Base-by-base conservation (phyloP, 2,888 invertebrate genomes). In the Lepetodrilus schrolli region DNA sequence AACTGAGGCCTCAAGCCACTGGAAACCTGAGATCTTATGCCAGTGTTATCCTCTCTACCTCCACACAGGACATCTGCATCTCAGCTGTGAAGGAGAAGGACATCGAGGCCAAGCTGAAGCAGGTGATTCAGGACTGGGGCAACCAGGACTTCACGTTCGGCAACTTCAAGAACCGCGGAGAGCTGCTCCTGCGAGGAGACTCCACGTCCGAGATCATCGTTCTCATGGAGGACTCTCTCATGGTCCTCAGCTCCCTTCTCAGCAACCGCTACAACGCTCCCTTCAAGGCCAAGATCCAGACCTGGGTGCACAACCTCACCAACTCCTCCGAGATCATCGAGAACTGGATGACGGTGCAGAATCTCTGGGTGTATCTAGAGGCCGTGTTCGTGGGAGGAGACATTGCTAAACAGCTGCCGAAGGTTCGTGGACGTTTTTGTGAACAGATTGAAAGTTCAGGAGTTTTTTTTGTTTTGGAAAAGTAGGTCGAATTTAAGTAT, bases 361-460 rank as follows among this genome's bases (percentile, higher is more conserved):
- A 98, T 89, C 95, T 98, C 94, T 98, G 98, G 98, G 97, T 98
- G 0, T 98, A 98, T 88, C 92, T 98, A 23, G 98, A 98, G 91
- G 98, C 98, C 0, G 98, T 98, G 0, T 98, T 98, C 90, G 98
- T 98, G 0, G 98, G 98, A 1, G 98, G 98, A 72, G 98, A 98
- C 88, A 98, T 98, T 83, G 98, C 98, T n/a, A 98, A 98, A 87
- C 98, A 98, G 88, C 91, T 98, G 66, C 98, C 98, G 0, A 88
- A 91, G 87, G 90, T 90, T 48, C 8, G 26, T 4, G 8, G 43
- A 43, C 8, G n/a, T 37, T 4, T 21, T 2, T 26, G 5, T 47
- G 8, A 8, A 2, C 13, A 43, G n/a, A 13, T 48, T 58, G 8
- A 50, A 7, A n/a, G 36, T 48, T 30, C 2, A 37, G 17, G 4